Conservation (phyloP, 2,797 vertebrate genomes). For the Sparidentex hasta region DNA sequence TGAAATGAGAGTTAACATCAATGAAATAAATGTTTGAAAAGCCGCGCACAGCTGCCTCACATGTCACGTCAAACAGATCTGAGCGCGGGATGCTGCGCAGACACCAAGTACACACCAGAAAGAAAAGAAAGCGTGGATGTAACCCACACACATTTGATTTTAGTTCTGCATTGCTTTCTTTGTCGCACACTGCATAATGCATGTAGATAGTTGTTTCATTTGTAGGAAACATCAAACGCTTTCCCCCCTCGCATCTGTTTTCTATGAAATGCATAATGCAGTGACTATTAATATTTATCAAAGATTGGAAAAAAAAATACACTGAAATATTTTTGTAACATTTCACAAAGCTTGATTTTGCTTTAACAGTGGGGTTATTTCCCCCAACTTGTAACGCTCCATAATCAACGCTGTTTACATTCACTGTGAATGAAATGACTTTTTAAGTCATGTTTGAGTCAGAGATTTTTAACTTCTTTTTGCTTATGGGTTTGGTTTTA, state of each 20-base stretch:
- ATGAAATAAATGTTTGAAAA: not conserved
- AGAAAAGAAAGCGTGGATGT: not conserved
- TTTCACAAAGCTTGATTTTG: not conserved
- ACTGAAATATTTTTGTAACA: not conserved
- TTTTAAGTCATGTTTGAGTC: not conserved
- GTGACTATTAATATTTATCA: conserved; percentile 2
- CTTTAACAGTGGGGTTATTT: not conserved
- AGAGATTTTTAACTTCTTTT: not conserved
- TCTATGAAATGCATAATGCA: not conserved
- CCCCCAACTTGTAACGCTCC: not conserved
- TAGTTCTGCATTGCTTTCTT: not conserved
- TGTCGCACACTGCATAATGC: conserved; percentile 23
- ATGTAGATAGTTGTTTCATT: conserved; percentile 1
- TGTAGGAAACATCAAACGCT: not conserved
- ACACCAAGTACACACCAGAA: not conserved
- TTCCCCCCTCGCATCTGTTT: conserved; percentile 8
- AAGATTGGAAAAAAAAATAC: not conserved
- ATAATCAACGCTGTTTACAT: not conserved
- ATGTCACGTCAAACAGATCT: not conserved
- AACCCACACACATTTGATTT: conserved; percentile 11
- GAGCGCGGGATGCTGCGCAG: not conserved
- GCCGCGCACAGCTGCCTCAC: not conserved
- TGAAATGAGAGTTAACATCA: conserved; percentile 35
- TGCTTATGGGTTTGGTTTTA: not conserved
- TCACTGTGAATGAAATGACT: not conserved